Base-by-base conservation (phyloP, 2,888 invertebrate genomes). In the Eurytoma californica region DNA sequence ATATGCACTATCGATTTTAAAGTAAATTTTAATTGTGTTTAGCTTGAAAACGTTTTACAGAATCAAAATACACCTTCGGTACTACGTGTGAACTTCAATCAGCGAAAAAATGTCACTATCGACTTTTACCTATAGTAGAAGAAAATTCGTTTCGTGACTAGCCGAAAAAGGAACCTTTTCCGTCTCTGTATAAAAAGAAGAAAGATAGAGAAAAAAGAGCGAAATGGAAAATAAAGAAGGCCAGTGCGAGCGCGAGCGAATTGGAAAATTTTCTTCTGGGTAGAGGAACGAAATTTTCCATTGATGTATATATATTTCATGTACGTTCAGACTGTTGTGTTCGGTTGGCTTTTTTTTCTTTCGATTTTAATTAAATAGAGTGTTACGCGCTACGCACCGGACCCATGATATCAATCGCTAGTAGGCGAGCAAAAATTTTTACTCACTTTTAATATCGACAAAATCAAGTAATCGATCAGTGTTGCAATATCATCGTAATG, bases 401-500 rank as follows among this genome's bases (percentile, higher is more conserved):
- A 51, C 66, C 67, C 39, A 53, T 58, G 58, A 60, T 70, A 39
- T 65, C 65, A 70, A 70, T 39, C 39, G n/a, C 18, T 18, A 57
- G 16, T 9, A 69, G 60, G 49, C 14, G 53, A 75, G 18, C 30
- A 55, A 65, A 77, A 47, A 74, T 80, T 72, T 80, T 63, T 75
- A 77, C 53, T 61, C 68, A 39, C 39, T 39, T 39, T 39, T 39
- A 39, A 61, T 78, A 79, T 79, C 51, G 57, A 74, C 39, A 39
- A 78, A 75, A 67, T 63, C 67, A 78, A 78, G n/a, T 80, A 80
- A 80, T 80, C 67, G 61, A 77, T 53, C 78, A 51, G 75, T 75
- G 78, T 77, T 75, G 75, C 78, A 74, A 78, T 80, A 77, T 61
- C 39, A 39, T 39, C 57, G 61, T 67, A 78, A 61, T 78, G 77